Evolutionary conservation across 2,797 vertebrate genomes (phyloP).

Genomic region (Bufotes viridis): DNA sequence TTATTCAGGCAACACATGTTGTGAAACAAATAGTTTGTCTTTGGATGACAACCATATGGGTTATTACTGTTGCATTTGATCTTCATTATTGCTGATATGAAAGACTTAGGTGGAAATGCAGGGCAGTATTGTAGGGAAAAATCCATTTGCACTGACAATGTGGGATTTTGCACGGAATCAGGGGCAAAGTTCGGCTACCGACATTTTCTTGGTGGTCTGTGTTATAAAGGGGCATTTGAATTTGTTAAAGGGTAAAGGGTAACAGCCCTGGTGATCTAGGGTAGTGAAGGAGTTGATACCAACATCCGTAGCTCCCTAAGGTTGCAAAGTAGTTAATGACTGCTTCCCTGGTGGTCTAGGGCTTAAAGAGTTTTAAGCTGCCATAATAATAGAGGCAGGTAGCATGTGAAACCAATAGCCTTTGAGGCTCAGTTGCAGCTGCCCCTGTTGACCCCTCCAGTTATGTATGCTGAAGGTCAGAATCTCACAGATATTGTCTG

Average conservation of each 20-base stretch:
- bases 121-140: too few relatives aligned
- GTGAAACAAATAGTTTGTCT: background rate
- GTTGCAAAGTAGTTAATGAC: too few relatives aligned
- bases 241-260: too few relatives aligned
- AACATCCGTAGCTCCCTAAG: background rate
- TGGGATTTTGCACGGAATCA: too few relatives aligned
- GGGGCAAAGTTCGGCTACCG: too few relatives aligned
- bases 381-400: background rate
- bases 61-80: background rate
- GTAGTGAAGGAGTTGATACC: background rate
- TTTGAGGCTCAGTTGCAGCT: background rate
- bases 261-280: background rate
- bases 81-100: background rate
- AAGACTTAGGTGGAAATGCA: background rate
- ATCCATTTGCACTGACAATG: too few relatives aligned
- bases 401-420: background rate
- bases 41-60: background rate
- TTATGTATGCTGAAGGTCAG: background rate
- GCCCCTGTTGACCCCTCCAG: background rate
- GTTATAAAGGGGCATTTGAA: too few relatives aligned
- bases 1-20: background rate
- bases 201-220: too few relatives aligned
- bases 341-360: too few relatives aligned
- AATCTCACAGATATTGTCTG: background rate
- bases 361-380: background rate